These are phyloP conservation scores for Ceyx melanurus DNA, from an alignment of 2,113 vertebrate genomes.

Conservation along the genomic window DNA sequence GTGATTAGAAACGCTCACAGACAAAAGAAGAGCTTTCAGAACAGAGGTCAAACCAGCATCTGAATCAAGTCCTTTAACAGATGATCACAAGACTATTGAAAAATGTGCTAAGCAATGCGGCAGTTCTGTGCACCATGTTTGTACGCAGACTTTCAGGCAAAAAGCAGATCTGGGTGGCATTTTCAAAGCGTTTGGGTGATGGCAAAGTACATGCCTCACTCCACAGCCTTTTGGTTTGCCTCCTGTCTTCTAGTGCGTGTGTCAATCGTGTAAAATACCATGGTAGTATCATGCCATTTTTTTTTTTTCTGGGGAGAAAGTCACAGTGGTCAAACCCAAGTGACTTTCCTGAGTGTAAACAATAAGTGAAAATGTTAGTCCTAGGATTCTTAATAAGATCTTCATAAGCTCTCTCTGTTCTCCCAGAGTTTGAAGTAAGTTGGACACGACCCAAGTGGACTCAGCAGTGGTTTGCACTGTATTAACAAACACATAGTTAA, in stretches of 20 bases:
- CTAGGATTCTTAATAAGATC: neutral
- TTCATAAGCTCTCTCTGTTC: neutral
- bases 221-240: neutral
- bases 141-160: constrained; percentile 19
- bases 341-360: neutral
- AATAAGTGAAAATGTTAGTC: neutral
- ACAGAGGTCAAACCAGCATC: constrained; percentile 59
- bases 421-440: neutral
- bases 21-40: constrained; percentile 58
- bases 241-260: neutral
- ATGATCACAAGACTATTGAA: constrained; percentile 67
- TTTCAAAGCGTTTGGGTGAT: constrained; percentile 31
- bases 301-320: neutral
- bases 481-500: neutral
- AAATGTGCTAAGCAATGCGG: constrained; percentile 45
- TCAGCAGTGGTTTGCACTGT: neutral
- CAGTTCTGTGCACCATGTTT: constrained; percentile 11
- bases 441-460: neutral
- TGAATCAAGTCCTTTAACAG: constrained; percentile 60
- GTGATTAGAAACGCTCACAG: constrained; percentile 67
- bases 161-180: neutral
- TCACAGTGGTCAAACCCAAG: neutral
- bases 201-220: neutral
- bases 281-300: neutral
- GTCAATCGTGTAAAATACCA: neutral